A percentile compares a stretch with the other conserved stretches of the same genome.
Evolutionary conservation across 2,797 vertebrate genomes (phyloP).

Genomic region (Melanotaenia pygmaea): DNA sequence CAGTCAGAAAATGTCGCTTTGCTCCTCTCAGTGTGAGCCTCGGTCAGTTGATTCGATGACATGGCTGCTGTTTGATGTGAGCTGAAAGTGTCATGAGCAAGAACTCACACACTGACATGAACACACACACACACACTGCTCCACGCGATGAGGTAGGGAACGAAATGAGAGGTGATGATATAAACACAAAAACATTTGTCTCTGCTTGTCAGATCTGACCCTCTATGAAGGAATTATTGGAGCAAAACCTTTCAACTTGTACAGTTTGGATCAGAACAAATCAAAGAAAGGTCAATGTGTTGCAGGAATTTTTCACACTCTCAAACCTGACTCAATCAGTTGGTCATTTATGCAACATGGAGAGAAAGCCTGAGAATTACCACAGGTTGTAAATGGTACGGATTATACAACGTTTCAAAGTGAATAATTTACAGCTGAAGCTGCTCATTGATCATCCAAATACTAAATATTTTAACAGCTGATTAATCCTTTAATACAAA

Average conservation of each 20-base stretch:
- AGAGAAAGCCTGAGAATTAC: not conserved
- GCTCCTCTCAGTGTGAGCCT: slow-evolving; percentile 1
- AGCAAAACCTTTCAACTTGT: slow-evolving; percentile 8
- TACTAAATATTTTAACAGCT: not conserved
- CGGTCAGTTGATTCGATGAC: slow-evolving; percentile 35
- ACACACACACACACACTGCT: not conserved
- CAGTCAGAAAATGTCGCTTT: not conserved
- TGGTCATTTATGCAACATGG: not conserved
- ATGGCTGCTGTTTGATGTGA: slow-evolving; percentile 46
- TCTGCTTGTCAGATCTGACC: slow-evolving; percentile 13
- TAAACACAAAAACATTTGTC: slow-evolving; percentile 23
- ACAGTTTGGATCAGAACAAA: not conserved
- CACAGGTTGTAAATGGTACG: not conserved
- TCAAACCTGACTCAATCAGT: not conserved
- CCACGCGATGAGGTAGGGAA: slow-evolving; percentile 21
- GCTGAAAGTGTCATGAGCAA: slow-evolving; percentile 22
- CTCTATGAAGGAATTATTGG: slow-evolving; percentile 5
- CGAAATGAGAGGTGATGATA: slow-evolving; percentile 38
- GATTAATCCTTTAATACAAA: too few relatives aligned
- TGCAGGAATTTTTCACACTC: not conserved
- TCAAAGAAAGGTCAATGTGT: not conserved
- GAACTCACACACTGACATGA: slow-evolving; percentile 11
- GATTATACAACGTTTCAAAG: not conserved
- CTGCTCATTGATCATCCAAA: not conserved
- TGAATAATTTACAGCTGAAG: not conserved